Conservation (phyloP, 2,888 invertebrate genomes). For the Eilema caniola region DNA sequence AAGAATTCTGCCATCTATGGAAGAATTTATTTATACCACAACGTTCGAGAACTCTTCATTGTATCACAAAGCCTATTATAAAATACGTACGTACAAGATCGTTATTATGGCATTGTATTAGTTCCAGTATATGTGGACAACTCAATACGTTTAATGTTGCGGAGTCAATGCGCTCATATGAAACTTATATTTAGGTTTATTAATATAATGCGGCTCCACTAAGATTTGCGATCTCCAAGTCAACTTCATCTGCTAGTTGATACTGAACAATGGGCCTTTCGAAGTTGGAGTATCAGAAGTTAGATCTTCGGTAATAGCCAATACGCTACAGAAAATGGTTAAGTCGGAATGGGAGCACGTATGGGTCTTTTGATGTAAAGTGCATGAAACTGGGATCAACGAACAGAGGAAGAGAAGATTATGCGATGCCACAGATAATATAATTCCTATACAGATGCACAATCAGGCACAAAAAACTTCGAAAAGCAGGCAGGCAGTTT, state of each 20-base stretch:
- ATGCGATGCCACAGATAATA: too few species aligned
- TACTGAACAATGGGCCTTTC: not conserved
- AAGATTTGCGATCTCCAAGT: not conserved
- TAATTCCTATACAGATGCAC: too few species aligned
- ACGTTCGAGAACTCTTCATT: constrained; percentile 8
- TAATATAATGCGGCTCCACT: not conserved
- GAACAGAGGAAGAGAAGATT: not conserved
- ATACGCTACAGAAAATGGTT: not conserved
- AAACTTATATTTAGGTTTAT: not conserved
- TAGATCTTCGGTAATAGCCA: not conserved
- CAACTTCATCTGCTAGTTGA: not conserved
- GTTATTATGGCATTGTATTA: not conserved
- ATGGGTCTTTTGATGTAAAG: not conserved
- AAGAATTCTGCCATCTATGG: not conserved
- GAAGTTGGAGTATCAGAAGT: not conserved
- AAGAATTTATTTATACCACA: not conserved
- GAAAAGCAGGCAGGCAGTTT: too few species aligned
- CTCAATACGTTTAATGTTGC: not conserved
- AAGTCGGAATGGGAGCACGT: not conserved
- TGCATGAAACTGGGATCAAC: not conserved
- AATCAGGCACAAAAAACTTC: too few species aligned
- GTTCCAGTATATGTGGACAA: not conserved
- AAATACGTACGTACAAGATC: not conserved
- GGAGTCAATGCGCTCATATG: not conserved
- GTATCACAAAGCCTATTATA: constrained; percentile 8